Base-by-base conservation (phyloP, 2,113 vertebrate species). In the Parus major region DNA sequence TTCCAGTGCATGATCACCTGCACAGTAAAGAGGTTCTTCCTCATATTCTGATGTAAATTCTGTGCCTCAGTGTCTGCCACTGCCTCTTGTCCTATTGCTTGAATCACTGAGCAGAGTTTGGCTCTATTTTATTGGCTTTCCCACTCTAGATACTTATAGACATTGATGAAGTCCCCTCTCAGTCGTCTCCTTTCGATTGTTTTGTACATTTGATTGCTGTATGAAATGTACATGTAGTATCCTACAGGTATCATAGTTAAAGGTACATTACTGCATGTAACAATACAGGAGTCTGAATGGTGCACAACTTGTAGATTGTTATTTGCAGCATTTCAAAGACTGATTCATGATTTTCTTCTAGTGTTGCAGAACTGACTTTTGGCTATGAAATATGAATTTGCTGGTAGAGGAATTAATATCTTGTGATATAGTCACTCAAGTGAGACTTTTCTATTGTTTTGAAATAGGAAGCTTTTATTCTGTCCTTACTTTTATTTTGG, bases 1-100 rank as follows among this genome's bases (percentile, higher is more conserved):
- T 27, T 72, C 42, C 59, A 20, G 14, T 23, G 27, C 10, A 8
- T 0, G 0, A 9, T 33, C 21, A 65, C 15, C 52, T 39, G 10
- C 44, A 44, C 12, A 52, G 10, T 59, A 36, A 50, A 42, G 16
- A 55, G 22, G 7, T 19, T 57, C 36, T 73, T 88, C 22, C 27
- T 59, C 15, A 11, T 21, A 33, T 52, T 73, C 33, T 59, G 12
- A 18, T 24, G 22, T 23, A 88, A 65, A 10, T 28, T 73, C 36
- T 81, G 27, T 39, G 33, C 44, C 28, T 50, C 36, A 36, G 15
- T 36, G 65, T 88, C 52, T 81, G 18, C 10, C 25, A 8, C 23
- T 57, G 15, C 4, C 11, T 42, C 31, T 44, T 73, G 8, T 44
- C 22, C 27, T 50, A 27, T 16, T 57, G 22, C 36, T 36, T 50